phyloP scores from a whole-genome alignment of 1,140 invertebrate genomes.

The Xylocopa sonorina region DNA sequence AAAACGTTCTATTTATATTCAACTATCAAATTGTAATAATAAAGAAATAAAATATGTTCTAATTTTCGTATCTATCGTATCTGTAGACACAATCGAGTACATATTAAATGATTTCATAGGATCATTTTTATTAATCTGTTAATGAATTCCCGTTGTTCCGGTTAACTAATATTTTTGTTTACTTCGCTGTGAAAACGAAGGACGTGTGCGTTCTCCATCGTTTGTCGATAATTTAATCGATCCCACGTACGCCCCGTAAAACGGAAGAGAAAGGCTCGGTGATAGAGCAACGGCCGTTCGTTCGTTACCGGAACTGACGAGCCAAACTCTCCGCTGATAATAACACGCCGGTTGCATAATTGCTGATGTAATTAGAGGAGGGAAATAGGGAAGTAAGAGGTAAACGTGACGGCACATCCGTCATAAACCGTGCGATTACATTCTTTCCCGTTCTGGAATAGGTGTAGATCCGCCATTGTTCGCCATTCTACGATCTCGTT shows the following conservation, averaged over 20 bases:
- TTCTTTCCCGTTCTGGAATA: conserved; percentile 6
- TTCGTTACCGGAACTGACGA: conserved; percentile 50
- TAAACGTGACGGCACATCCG: conserved; percentile 48
- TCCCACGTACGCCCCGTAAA: conserved; percentile 19
- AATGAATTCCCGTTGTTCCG: neutral
- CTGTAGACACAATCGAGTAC: no score
- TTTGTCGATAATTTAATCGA: conserved; percentile 1
- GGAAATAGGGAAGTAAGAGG: conserved; percentile 29
- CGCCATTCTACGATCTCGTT: neutral
- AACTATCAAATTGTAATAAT: no score
- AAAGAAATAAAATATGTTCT: no score
- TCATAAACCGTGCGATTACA: neutral
- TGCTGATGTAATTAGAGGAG: conserved; percentile 60
- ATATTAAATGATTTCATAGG: neutral
- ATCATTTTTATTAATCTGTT: neutral
- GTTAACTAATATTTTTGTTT: neutral
- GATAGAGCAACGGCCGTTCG: conserved; percentile 53
- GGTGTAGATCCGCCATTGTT: neutral
- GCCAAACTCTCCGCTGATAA: conserved; percentile 55
- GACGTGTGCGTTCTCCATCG: neutral
- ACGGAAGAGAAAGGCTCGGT: conserved; percentile 17
- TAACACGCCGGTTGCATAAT: conserved; percentile 63
- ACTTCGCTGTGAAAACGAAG: neutral
- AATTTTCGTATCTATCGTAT: neutral
- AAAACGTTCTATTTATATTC: no score